phyloP scores from a whole-genome alignment of 2,113 vertebrate species.

The Scomber japonicus region DNA sequence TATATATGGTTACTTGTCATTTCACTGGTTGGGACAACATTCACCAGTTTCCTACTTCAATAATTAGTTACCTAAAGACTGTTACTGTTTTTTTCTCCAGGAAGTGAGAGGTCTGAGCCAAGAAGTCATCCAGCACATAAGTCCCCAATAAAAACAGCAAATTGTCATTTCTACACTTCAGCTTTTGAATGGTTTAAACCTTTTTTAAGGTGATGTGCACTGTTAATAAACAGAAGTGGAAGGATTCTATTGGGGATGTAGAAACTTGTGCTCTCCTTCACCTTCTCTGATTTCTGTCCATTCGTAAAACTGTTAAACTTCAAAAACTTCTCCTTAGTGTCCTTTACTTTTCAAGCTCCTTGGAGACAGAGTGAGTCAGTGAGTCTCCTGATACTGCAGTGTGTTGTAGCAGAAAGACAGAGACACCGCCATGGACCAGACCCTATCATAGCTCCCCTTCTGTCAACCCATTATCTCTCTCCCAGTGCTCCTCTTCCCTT shows the following conservation, averaged over 20 bases:
- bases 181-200: neutral
- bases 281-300: slow-evolving; percentile 11
- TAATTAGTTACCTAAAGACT: neutral
- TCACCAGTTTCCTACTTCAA: too few relatives aligned
- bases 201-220: neutral
- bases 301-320: slow-evolving; percentile 13
- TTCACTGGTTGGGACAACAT: too few relatives aligned
- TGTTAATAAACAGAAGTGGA: neutral
- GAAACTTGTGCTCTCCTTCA: neutral
- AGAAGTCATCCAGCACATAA: slow-evolving; percentile 1
- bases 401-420: slow-evolving; percentile 54
- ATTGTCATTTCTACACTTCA: too few relatives aligned
- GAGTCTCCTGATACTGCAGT: slow-evolving; percentile 47
- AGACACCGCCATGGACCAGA: slow-evolving; percentile 65
- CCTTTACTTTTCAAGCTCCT: slow-evolving; percentile 44
- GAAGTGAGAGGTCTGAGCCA: neutral
- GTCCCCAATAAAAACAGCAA: neutral
- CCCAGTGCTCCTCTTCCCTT: slow-evolving; percentile 41
- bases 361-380: slow-evolving; percentile 31
- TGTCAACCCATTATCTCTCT: slow-evolving; percentile 74
- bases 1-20: too few relatives aligned
- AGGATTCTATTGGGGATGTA: neutral
- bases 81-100: neutral
- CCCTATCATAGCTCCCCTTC: slow-evolving; percentile 78
- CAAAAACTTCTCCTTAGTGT: slow-evolving; percentile 48